These are phyloP conservation scores for Acanthopleura granulata DNA, from an alignment of 2,888 invertebrate species.

Conservation along the genomic window DNA sequence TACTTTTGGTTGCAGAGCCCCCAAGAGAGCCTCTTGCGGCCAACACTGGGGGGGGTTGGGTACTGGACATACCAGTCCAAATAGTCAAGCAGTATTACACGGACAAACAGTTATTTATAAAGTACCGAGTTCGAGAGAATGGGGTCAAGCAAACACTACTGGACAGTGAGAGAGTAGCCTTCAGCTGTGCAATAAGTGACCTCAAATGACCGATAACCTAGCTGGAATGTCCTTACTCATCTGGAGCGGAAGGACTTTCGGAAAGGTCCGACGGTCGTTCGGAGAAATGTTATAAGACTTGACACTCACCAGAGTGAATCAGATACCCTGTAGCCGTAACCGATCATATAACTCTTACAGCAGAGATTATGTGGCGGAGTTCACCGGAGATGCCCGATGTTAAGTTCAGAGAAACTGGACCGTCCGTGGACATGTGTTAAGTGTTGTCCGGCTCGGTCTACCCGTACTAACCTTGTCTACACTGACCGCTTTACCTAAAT, in stretches of 20 bases:
- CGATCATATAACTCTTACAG: too few species aligned
- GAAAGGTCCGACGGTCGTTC: background rate
- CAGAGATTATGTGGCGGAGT: too few species aligned
- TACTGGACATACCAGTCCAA: conserved; percentile 1
- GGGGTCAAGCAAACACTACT: too few species aligned
- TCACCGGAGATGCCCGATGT: too few species aligned
- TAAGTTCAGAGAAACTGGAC: too few species aligned
- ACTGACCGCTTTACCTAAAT: conserved; percentile 8
- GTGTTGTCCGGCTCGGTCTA: background rate
- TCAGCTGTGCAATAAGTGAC: background rate
- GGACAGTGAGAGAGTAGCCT: too few species aligned
- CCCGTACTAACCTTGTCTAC: background rate
- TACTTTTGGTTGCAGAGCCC: background rate
- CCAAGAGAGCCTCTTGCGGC: background rate
- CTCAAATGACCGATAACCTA: conserved; percentile 10
- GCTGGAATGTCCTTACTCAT: background rate
- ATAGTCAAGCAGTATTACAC: too few species aligned
- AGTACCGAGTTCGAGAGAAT: too few species aligned
- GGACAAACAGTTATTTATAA: too few species aligned
- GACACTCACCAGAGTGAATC: too few species aligned
- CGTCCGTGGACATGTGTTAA: too few species aligned
- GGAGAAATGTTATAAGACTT: too few species aligned
- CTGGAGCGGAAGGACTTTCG: background rate
- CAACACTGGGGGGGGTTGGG: background rate
- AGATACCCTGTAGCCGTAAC: background rate